Evolutionary conservation across 2,797 vertebrate genomes (phyloP).

Genomic region (Hybognathus amarus): DNA sequence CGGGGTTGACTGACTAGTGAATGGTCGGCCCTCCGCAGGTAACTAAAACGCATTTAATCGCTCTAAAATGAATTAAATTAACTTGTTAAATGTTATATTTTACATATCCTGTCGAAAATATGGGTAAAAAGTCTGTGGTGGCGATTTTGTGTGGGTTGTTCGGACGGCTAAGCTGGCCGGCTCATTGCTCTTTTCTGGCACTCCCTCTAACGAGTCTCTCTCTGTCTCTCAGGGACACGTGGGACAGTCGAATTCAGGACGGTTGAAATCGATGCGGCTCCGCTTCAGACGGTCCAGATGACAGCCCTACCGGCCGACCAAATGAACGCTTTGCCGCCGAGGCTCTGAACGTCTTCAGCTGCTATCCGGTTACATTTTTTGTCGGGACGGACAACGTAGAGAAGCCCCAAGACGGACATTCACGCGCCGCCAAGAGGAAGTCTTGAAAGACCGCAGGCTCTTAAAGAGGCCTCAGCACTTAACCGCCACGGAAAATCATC

Average conservation of each 20-base stretch:
- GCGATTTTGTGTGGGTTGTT: constrained; percentile 45
- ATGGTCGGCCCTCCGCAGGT: constrained; percentile 62
- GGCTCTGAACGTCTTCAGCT: constrained; percentile 51
- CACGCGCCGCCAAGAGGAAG: constrained; percentile 66
- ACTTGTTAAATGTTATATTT: background rate
- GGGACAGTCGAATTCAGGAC: constrained; percentile 65
- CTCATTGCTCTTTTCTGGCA: constrained; percentile 71
- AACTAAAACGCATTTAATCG: constrained; percentile 42
- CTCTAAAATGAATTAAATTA: background rate
- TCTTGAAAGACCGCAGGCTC: constrained; percentile 65
- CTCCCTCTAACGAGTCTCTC: constrained; percentile 73
- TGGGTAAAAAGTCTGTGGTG: constrained; percentile 14
- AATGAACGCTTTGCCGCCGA: constrained; percentile 26
- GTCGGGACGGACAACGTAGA: constrained; percentile 72
- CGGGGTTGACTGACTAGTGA: constrained; percentile 62
- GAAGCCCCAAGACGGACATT: constrained; percentile 71
- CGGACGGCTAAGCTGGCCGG: constrained; percentile 64
- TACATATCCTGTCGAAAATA: constrained; percentile 15
- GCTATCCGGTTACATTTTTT: constrained; percentile 63
- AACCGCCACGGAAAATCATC: constrained; percentile 1
- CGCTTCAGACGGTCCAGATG: constrained; percentile 36
- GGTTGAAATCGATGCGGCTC: constrained; percentile 62
- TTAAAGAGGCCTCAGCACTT: constrained; percentile 56
- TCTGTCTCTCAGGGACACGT: constrained; percentile 73
- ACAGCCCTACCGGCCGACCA: constrained; percentile 26